Evolutionary conservation across 2,797 vertebrate species (phyloP).

Genomic region (Neosilurus mollespiculum): DNA sequence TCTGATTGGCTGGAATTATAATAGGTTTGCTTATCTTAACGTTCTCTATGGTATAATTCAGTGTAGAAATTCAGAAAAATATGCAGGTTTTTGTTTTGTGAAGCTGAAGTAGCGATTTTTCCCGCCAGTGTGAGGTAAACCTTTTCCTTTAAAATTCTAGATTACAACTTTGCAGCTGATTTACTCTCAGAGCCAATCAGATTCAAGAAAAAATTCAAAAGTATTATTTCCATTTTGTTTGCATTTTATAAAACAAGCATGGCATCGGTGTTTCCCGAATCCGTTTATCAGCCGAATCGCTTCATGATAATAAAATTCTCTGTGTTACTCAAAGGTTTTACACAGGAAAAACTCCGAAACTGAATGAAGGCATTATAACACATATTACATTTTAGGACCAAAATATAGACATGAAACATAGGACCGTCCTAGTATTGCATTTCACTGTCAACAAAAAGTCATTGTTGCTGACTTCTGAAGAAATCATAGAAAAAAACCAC

Average conservation of each 20-base stretch:
- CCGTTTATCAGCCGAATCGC: neutral
- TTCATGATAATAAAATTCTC: neutral
- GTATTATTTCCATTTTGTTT: neutral
- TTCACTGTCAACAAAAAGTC: neutral
- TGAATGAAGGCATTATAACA: neutral
- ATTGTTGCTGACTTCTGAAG: neutral
- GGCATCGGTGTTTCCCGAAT: neutral
- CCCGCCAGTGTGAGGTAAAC: too few species aligned
- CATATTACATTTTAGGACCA: neutral
- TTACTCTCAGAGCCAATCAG: neutral
- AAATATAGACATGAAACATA: neutral
- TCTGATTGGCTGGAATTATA: too few species aligned
- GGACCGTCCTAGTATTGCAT: neutral
- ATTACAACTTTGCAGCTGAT: neutral
- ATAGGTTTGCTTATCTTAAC: too few species aligned
- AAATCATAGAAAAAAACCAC: too few species aligned
- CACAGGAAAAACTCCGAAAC: neutral
- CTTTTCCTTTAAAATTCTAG: too few species aligned
- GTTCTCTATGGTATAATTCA: too few species aligned
- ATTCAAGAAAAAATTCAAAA: neutral
- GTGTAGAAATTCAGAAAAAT: too few species aligned
- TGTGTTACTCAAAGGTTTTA: neutral
- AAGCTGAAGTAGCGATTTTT: too few species aligned
- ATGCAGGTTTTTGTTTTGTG: too few species aligned
- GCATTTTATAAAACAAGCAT: neutral